Conservation (phyloP, 2,797 vertebrate genomes). For the Sciurus carolinensis region DNA sequence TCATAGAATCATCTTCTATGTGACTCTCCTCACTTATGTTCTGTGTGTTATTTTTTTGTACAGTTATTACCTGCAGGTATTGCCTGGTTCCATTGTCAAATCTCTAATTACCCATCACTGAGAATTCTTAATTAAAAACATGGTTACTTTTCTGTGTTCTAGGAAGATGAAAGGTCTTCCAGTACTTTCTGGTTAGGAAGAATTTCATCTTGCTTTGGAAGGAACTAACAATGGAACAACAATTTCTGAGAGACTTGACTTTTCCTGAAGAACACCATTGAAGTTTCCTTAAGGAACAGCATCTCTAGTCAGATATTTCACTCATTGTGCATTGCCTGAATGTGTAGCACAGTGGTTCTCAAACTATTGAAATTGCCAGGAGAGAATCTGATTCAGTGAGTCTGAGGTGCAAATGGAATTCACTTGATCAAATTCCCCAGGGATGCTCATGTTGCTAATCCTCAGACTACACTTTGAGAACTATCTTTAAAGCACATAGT, state of each 20-base stretch:
- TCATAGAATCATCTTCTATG: not conserved
- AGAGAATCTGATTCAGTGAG: slow-evolving; percentile 11
- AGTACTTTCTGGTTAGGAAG: not conserved
- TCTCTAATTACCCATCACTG: not conserved
- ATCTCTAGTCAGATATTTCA: slow-evolving; percentile 14
- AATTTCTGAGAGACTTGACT: slow-evolving; percentile 40
- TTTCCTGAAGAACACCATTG: not conserved
- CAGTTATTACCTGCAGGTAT: not conserved
- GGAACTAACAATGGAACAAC: not conserved
- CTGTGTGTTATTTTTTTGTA: not conserved
- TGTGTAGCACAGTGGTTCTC: not conserved
- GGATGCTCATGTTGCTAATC: not conserved
- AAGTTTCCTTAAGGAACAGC: not conserved
- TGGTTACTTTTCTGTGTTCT: not conserved
- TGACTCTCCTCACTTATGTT: not conserved
- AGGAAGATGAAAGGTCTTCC: not conserved
- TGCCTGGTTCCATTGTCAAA: not conserved
- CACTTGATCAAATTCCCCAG: not conserved
- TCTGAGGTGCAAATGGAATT: not conserved
- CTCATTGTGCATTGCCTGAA: not conserved
- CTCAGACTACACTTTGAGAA: not conserved
- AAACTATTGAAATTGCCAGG: not conserved
- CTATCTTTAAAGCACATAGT: not conserved
- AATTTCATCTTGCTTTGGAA: not conserved
- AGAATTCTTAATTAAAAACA: not conserved